phyloP scores from a whole-genome alignment of 2,888 invertebrate genomes.

The Mesorhabditis belari region DNA sequence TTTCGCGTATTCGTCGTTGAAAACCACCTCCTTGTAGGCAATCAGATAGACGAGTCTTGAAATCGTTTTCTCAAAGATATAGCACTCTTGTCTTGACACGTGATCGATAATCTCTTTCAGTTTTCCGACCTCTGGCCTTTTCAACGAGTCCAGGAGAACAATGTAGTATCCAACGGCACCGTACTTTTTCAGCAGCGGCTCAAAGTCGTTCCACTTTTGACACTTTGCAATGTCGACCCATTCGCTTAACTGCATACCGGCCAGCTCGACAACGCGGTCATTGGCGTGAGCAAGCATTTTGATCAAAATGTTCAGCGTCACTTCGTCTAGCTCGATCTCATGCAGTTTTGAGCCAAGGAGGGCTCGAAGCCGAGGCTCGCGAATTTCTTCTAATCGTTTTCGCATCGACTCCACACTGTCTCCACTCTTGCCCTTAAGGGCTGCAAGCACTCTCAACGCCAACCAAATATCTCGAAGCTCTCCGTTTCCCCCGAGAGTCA shows the following conservation, averaged over 20 bases:
- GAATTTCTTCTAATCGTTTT: not conserved
- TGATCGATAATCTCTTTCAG: not conserved
- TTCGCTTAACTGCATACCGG: not conserved
- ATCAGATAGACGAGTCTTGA: conserved; percentile 1
- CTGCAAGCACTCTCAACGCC: not conserved
- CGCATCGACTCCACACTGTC: not conserved
- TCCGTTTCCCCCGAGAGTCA: not conserved
- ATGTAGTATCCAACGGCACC: conserved; percentile 5
- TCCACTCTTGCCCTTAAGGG: not conserved
- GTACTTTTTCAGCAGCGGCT: not conserved
- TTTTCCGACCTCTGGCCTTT: not conserved
- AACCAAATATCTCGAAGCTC: not conserved
- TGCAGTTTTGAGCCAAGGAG: conserved; percentile 4
- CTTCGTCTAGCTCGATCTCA: not conserved
- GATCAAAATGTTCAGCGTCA: not conserved
- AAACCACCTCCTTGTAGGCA: not conserved
- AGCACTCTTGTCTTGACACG: not conserved
- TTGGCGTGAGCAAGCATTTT: conserved; percentile 4
- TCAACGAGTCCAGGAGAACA: not conserved
- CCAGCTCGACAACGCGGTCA: conserved; percentile 2
- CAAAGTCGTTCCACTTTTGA: conserved; percentile 4
- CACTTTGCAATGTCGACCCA: conserved; percentile 6
- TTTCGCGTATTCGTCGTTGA: not conserved
- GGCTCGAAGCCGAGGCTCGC: conserved; percentile 1
- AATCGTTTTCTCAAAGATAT: conserved; percentile 1